phyloP scores from a whole-genome alignment of 2,797 vertebrate genomes.

The Pteronotus mesoamericanus region DNA sequence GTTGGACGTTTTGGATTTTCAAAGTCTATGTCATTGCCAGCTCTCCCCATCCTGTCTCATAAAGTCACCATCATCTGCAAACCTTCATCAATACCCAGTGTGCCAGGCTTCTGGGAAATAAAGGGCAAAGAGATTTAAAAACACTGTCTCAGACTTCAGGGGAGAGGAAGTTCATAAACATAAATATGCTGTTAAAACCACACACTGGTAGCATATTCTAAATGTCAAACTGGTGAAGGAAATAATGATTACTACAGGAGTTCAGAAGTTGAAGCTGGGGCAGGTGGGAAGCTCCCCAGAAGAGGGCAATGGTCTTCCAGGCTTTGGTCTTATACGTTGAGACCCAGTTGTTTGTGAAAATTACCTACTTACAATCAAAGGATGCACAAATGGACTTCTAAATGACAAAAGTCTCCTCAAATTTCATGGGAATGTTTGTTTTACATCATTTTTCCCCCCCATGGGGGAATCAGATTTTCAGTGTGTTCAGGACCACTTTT shows the following conservation, averaged over 20 bases:
- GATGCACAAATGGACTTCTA: neutral
- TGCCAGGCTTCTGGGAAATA: slow-evolving; percentile 1
- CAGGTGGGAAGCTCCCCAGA: neutral
- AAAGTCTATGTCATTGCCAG: neutral
- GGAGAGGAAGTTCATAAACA: neutral
- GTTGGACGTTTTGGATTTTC: neutral
- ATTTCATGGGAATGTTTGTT: neutral
- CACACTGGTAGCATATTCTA: neutral
- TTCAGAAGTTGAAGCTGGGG: neutral
- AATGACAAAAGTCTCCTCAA: neutral
- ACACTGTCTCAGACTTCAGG: neutral
- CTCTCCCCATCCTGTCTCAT: neutral
- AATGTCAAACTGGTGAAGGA: neutral
- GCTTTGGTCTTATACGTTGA: neutral
- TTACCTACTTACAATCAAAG: neutral
- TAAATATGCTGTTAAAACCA: neutral
- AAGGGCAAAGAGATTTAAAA: slow-evolving; percentile 37
- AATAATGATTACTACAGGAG: neutral
- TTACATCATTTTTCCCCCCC: neutral
- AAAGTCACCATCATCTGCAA: neutral
- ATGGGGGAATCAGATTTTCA: neutral
- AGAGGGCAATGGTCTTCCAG: neutral
- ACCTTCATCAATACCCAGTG: neutral
- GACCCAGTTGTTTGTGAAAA: neutral
- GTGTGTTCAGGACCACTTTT: neutral